Conservation (phyloP, 2,888 invertebrate species). For the Temnothorax ravouxi region DNA sequence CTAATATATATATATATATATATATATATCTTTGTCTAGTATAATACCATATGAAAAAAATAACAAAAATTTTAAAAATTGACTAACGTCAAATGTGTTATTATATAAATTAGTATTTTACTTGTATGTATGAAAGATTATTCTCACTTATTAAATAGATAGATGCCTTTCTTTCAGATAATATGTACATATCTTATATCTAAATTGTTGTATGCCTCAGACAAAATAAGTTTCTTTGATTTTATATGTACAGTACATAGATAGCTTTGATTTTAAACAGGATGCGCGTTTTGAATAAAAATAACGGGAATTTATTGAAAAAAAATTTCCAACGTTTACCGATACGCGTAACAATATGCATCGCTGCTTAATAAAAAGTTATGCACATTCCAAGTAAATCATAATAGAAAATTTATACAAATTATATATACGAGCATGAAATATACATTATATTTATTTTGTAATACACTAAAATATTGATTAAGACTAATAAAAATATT, state of each 20-base stretch:
- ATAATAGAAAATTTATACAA: neutral
- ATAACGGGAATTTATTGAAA: neutral
- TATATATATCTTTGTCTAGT: conserved; percentile 45
- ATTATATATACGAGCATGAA: neutral
- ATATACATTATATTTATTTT: neutral
- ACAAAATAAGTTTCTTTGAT: neutral
- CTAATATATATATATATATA: conserved; percentile 58
- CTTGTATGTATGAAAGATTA: conserved; percentile 9
- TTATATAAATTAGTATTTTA: conserved; percentile 60
- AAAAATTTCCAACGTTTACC: neutral
- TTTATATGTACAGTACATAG: neutral
- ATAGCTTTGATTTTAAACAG: neutral
- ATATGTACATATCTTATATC: conserved; percentile 16
- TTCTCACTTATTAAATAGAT: conserved; percentile 20
- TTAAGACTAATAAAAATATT: neutral
- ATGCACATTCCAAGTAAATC: neutral
- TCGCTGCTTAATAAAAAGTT: neutral
- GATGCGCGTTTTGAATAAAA: neutral
- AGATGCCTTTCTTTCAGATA: conserved; percentile 32
- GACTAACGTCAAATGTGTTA: conserved; percentile 70
- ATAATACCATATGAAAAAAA: conserved; percentile 69
- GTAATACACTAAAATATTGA: neutral
- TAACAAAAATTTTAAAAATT: conserved; percentile 69
- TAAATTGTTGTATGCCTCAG: neutral
- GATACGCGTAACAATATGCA: neutral